Evolutionary conservation across 2,888 invertebrate species (phyloP), one percentile per base, ranked within the genome.

Genomic region (Pomacea canaliculata): DNA sequence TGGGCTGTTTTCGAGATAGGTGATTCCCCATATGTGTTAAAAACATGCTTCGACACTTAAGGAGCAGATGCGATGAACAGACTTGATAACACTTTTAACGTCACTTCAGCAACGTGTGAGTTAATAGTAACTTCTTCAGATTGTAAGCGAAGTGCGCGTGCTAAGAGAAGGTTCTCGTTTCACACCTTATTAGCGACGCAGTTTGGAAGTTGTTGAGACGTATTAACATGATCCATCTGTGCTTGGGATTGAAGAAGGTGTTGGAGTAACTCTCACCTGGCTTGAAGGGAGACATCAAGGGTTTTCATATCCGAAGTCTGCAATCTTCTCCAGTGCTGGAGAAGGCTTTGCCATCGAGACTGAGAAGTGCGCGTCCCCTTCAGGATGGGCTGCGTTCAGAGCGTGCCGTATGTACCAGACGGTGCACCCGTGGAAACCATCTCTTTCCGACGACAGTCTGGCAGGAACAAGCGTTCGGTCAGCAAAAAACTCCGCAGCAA

Each of bases 341-440:
- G 51, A 56, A 56, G 51, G 51, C 51, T 16, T 56, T 1, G 10
- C 8, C 51, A 16, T 56, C 16, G 51, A 56, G 16, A 16, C 51
- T 56, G 51, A 56, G 12, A 56, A 0, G 23, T 63, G 63, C 66
- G 48, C 13, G 8, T 9, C 59, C 18, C 62, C 4, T 27, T 37
- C 18, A 9, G 7, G 48, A 79, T 79, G 79, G 79, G 79, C 3
- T 79, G 79, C 59, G 63, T 73, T 18, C 79, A 79, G 23, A 79
- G 79, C 56, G 73, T 62, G 27, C 72, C 67, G 4, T 70, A 66
- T 56, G 78, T 76, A 13, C 71, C 73, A 9, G 79, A 79, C 37
- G 76, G 76, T 0, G 63, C 75, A 4, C 70, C 73, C 13, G 73
- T 79, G 12, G 78, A 79, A 65, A 65, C 79, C n/a, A 49, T 79